A percentile compares a stretch with the other conserved stretches of the same genome.
phyloP scores from a whole-genome alignment of 92 coral and sea anemone genomes.

The Paramuricea clavata region DNA sequence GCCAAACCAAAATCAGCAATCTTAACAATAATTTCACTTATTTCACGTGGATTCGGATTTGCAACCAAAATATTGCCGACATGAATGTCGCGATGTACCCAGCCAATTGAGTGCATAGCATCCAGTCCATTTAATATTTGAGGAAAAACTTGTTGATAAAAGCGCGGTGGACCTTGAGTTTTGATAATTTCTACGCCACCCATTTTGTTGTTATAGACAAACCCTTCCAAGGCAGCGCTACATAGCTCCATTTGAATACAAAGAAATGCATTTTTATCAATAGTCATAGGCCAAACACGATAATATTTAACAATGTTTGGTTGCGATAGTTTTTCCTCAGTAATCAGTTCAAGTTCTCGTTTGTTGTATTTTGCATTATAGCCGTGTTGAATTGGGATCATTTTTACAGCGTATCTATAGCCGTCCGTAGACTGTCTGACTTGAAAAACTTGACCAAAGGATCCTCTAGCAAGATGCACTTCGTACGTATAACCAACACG shows the following conservation, averaged over 20 bases:
- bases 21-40: background rate
- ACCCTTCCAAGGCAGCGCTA: background rate
- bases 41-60: background rate
- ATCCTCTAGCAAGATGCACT: no score
- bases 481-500: no score
- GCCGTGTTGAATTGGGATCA: no score
- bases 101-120: constrained; percentile 21
- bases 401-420: no score
- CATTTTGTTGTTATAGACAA: background rate
- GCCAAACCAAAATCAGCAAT: constrained; percentile 46
- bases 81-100: constrained; percentile 42
- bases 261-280: no score
- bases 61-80: constrained; percentile 12
- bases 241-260: constrained; percentile 25
- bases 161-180: background rate
- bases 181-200: background rate
- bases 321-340: no score
- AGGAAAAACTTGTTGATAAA: constrained; percentile 6
- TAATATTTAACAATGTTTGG: no score
- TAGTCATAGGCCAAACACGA: no score
- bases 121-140: constrained; percentile 18
- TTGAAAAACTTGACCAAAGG: no score
- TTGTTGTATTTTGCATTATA: no score
- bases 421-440: no score
- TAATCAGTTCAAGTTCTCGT: no score